Percentiles rank a stretch among this genome's conserved stretches.
Conservation (phyloP, 2,888 invertebrate genomes). For the Coenonympha arcania region DNA sequence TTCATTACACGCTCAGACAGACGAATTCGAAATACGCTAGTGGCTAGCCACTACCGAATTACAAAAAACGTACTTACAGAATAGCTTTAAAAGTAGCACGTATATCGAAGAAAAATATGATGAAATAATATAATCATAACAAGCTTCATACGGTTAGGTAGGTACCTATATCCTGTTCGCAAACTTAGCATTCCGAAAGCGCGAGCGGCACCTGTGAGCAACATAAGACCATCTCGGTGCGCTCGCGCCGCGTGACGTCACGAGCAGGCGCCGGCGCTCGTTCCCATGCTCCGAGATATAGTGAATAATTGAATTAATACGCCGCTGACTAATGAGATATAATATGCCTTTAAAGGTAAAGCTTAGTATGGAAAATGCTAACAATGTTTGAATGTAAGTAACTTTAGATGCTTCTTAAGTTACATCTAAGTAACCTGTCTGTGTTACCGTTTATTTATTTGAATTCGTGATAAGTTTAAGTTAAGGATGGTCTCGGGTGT, state of each 20-base stretch:
- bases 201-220: constrained; percentile 8
- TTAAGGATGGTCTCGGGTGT: too few species aligned
- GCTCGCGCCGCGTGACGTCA: constrained; percentile 35
- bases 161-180: constrained; percentile 8
- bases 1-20: too few species aligned
- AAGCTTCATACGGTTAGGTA: too few species aligned
- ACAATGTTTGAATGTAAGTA: neutral
- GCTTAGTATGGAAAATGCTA: neutral
- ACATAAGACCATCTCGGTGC: constrained; percentile 29
- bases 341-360: constrained; percentile 4
- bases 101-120: too few species aligned
- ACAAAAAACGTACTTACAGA: too few species aligned
- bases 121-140: too few species aligned
- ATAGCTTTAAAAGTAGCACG: too few species aligned
- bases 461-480: too few species aligned
- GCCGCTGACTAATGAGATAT: constrained; percentile 3
- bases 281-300: constrained; percentile 12
- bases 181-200: constrained; percentile 16
- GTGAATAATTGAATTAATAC: constrained; percentile 19
- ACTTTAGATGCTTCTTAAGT: neutral
- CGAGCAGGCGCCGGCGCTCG: constrained; percentile 31
- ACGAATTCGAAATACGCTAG: too few species aligned
- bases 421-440: neutral
- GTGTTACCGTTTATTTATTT: too few species aligned
- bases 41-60: too few species aligned